Conservation (phyloP, 2,797 vertebrate species). For the Decapterus maruadsi region DNA sequence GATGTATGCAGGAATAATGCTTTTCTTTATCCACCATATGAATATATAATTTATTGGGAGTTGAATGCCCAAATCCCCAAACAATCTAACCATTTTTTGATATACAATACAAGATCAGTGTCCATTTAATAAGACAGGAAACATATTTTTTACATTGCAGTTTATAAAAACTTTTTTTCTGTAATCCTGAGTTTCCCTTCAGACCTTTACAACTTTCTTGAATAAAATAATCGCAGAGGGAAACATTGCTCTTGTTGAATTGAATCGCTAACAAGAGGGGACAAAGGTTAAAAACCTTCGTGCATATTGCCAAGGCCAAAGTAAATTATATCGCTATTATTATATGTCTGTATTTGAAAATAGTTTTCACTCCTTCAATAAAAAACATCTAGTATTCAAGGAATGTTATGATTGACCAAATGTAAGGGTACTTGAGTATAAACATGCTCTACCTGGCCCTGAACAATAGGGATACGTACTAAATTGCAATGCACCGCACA, state of each 20-base stretch:
- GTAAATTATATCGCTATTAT: background rate
- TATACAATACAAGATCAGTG: background rate
- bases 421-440: constrained; percentile 9
- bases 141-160: background rate
- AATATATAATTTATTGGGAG: background rate
- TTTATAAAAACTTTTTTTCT: background rate
- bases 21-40: background rate
- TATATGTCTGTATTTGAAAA: background rate
- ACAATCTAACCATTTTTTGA: background rate
- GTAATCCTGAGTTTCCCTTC: background rate
- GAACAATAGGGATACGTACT: constrained; percentile 23
- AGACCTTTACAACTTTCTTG: background rate
- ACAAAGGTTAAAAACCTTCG: background rate
- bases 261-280: background rate
- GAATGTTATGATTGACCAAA: background rate
- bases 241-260: background rate
- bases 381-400: background rate
- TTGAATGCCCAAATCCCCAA: background rate
- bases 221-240: background rate
- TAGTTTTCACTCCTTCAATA: background rate
- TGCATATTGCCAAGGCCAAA: background rate
- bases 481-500: constrained; percentile 33
- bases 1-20: background rate
- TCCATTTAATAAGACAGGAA: background rate
- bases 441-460: background rate